Evolutionary conservation across 2,113 vertebrate genomes (phyloP).

Genomic region (Gopherus evgoodei): DNA sequence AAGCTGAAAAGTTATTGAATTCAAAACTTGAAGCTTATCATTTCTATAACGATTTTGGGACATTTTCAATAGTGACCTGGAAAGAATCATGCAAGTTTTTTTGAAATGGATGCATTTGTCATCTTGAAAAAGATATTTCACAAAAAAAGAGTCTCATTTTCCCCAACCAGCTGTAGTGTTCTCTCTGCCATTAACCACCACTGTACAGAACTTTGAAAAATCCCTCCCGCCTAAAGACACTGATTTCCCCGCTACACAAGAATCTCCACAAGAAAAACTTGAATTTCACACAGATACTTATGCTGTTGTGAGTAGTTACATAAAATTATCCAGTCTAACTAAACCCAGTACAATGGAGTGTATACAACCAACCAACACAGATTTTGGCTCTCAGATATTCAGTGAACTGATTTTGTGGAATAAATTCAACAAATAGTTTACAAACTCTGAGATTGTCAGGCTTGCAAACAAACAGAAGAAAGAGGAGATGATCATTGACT

Average conservation of each 20-base stretch:
- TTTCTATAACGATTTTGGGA: background rate
- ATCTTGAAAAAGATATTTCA: background rate
- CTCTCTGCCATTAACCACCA: background rate
- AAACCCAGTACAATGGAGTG: background rate
- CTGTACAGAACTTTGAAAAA: background rate
- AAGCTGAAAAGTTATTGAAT: too few relatives aligned
- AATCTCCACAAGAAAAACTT: background rate
- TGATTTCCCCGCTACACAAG: background rate
- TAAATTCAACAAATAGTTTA: background rate
- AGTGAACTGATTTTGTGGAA: background rate
- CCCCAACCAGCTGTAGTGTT: background rate
- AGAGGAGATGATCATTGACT: background rate
- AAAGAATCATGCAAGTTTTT: background rate
- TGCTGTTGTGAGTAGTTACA: background rate
- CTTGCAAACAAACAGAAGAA: background rate
- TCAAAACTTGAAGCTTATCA: too few relatives aligned
- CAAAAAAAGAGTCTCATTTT: background rate
- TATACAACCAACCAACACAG: background rate
- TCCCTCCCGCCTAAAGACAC: background rate
- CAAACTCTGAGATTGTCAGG: background rate
- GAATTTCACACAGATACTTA: background rate
- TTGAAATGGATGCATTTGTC: too few relatives aligned
- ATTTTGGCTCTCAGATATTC: background rate
- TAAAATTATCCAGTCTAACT: background rate
- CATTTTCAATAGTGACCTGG: background rate